Evolutionary conservation across 2,113 vertebrate species (phyloP).

Genomic region (Polypterus senegalus): DNA sequence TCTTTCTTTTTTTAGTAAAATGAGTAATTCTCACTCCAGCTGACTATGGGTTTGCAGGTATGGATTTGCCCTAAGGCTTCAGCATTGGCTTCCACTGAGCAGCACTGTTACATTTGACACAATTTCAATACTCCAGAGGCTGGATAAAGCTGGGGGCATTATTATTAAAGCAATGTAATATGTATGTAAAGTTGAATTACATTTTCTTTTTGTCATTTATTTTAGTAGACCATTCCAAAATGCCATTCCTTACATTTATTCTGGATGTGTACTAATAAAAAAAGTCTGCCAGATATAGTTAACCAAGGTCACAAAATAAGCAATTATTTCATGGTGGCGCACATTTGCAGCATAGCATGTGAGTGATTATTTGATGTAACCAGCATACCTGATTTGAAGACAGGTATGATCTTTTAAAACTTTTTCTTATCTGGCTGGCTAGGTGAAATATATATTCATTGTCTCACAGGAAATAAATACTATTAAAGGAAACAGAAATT

Average conservation of each 20-base stretch:
- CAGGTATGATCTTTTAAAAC: too few relatives aligned
- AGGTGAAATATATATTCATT: too few relatives aligned
- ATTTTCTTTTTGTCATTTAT: neutral
- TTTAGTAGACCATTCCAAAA: neutral
- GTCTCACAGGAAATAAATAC: too few relatives aligned
- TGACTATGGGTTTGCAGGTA: neutral
- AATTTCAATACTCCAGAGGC: slow-evolving; percentile 5
- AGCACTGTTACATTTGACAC: slow-evolving; percentile 2
- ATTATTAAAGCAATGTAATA: slow-evolving; percentile 4
- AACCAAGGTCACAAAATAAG: too few relatives aligned
- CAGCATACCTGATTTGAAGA: too few relatives aligned
- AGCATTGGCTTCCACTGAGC: neutral
- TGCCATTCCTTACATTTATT: neutral
- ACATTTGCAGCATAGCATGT: too few relatives aligned
- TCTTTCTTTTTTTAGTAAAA: slow-evolving; percentile 1
- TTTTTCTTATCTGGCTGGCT: too few relatives aligned
- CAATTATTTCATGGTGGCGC: too few relatives aligned
- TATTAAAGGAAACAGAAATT: too few relatives aligned
- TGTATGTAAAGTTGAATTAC: slow-evolving; percentile 6
- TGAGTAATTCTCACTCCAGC: neutral
- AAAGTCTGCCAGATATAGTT: too few relatives aligned
- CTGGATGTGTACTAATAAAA: too few relatives aligned
- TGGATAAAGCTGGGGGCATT: neutral
- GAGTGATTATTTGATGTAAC: too few relatives aligned
- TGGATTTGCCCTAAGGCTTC: neutral